Conservation (phyloP, 2,888 invertebrate genomes). For the Aphrophora alni region DNA sequence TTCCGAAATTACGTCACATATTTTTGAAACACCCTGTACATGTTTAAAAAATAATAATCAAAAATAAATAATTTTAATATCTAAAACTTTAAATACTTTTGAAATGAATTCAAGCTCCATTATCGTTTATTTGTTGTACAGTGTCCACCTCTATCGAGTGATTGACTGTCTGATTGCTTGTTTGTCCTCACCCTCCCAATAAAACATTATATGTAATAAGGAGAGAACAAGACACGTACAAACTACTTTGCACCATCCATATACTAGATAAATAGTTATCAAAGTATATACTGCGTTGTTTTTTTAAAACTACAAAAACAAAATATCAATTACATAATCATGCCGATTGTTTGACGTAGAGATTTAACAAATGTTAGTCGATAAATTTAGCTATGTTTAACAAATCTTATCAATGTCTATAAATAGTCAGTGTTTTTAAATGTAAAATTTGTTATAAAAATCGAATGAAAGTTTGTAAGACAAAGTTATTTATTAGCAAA, state of each 20-base stretch:
- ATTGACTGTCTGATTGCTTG: slow-evolving; percentile 17
- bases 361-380: not conserved
- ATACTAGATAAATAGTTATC: not conserved
- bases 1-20: too few species aligned
- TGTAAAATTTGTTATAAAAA: not conserved
- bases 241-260: slow-evolving; percentile 37
- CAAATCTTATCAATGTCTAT: not conserved
- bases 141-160: not conserved
- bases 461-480: not conserved
- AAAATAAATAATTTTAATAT: too few species aligned
- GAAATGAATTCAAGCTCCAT: not conserved
- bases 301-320: not conserved
- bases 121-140: not conserved
- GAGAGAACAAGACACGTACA: slow-evolving; percentile 41
- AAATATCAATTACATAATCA: not conserved
- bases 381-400: not conserved
- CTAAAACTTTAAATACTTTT: too few species aligned
- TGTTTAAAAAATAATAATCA: too few species aligned
- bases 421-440: not conserved
- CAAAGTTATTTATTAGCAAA: not conserved
- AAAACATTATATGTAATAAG: slow-evolving; percentile 23
- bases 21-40: too few species aligned
- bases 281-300: slow-evolving; percentile 10
- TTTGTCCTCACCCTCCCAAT: not conserved
- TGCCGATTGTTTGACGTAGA: not conserved